These are phyloP conservation scores for Labrus mixtus DNA, from an alignment of 2,113 vertebrate genomes.

Conservation along the genomic window DNA sequence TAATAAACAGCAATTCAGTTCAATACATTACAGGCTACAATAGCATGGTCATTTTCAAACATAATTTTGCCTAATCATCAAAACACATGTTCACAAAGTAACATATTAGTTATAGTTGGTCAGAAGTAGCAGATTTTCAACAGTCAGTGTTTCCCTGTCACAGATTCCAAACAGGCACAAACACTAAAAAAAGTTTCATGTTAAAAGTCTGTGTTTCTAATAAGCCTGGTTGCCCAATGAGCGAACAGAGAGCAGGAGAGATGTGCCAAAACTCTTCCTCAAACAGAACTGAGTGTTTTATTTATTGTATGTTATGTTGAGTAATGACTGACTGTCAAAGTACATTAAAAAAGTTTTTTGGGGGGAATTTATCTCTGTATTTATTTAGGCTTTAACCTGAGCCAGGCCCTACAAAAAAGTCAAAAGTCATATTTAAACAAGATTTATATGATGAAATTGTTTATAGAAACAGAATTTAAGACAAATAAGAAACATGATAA, in stretches of 20 bases:
- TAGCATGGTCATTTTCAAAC: background rate
- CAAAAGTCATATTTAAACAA: background rate
- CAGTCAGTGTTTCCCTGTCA: no score
- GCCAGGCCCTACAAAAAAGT: background rate
- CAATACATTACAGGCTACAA: background rate
- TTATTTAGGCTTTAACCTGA: background rate
- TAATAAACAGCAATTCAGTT: background rate
- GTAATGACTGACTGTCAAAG: background rate
- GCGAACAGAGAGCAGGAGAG: background rate
- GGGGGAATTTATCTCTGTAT: background rate
- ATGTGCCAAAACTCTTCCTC: background rate
- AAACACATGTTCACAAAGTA: no score
- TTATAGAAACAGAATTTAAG: background rate
- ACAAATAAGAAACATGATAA: background rate
- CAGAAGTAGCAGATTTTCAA: fast-evolving
- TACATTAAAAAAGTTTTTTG: background rate
- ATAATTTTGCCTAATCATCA: background rate
- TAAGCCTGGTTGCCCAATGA: background rate
- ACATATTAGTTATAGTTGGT: no score
- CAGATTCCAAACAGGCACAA: no score
- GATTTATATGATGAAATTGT: background rate
- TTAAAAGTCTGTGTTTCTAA: no score
- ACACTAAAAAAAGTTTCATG: no score
- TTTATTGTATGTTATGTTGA: background rate
- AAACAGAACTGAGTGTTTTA: background rate